These are phyloP conservation scores for Bombyx mandarina DNA, from an alignment of 1,140 invertebrate genomes.

Conservation along the genomic window DNA sequence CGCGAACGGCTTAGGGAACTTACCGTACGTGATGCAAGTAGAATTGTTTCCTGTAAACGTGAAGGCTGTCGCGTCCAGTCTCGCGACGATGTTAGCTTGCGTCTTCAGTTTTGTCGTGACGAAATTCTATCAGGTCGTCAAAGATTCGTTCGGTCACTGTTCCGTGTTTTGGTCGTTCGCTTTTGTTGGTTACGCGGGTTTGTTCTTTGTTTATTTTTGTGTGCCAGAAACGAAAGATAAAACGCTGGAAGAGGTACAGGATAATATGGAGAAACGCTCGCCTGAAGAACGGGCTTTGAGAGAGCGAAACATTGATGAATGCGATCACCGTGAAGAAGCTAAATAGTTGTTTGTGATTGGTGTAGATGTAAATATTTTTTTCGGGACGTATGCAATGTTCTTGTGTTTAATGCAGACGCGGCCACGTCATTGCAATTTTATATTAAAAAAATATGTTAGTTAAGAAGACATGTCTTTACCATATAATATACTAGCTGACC, in stretches of 20 bases:
- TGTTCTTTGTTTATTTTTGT: slow-evolving; percentile 73
- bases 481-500: too few relatives aligned
- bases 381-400: too few relatives aligned
- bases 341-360: too few relatives aligned
- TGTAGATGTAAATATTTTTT: too few relatives aligned
- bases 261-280: slow-evolving; percentile 33
- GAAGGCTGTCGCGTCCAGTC: slow-evolving; percentile 70
- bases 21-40: slow-evolving; percentile 75
- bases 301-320: too few relatives aligned
- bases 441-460: too few relatives aligned
- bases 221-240: slow-evolving; percentile 84
- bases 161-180: slow-evolving; percentile 73
- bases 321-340: too few relatives aligned
- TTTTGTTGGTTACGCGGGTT: slow-evolving; percentile 66
- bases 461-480: too few relatives aligned
- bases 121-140: slow-evolving; percentile 72
- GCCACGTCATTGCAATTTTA: too few relatives aligned
- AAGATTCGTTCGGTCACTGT: slow-evolving; percentile 70
- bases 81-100: slow-evolving; percentile 55
- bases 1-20: slow-evolving; percentile 72
- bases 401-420: too few relatives aligned
- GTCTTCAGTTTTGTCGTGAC: slow-evolving; percentile 69
- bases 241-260: slow-evolving; percentile 77
- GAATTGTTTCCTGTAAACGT: slow-evolving; percentile 76
- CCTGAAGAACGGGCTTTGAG: slow-evolving; percentile 28